phyloP scores from a whole-genome alignment of 2,113 vertebrate genomes.

The Hydrochoerus hydrochaeris region DNA sequence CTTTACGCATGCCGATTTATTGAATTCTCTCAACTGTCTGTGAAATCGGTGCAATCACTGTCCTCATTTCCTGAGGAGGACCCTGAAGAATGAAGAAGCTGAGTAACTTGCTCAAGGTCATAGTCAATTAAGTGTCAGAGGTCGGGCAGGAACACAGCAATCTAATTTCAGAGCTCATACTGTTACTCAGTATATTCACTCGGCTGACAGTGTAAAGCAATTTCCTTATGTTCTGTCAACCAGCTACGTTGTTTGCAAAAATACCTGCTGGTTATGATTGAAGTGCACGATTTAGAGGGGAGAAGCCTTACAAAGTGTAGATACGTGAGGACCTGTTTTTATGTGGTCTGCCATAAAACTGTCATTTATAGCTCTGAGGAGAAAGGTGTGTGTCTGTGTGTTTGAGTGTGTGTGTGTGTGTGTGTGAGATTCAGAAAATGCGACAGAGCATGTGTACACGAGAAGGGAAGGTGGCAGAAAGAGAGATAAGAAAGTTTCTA shows the following conservation, averaged over 20 bases:
- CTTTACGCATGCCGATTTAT: neutral
- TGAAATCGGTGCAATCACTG: neutral
- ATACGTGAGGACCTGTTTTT: neutral
- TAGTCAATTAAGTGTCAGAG: neutral
- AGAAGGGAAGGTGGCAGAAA: neutral
- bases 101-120: neutral
- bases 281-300: neutral
- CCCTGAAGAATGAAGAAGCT: neutral
- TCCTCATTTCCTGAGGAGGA: neutral
- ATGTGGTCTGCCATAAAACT: neutral
- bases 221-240: neutral
- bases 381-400: neutral
- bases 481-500: neutral
- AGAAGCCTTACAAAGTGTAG: neutral
- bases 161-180: neutral
- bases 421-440: neutral
- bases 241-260: slow-evolving; percentile 13
- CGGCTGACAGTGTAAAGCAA: neutral
- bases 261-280: neutral
- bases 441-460: neutral
- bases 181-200: neutral
- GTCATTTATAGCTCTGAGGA: neutral
- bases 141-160: neutral
- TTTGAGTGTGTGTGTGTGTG: neutral
- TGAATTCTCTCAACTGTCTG: neutral